Evolutionary conservation across 2,113 vertebrate genomes (phyloP), one percentile per base, ranked within the genome.

Genomic region (Alligator mississippiensis): DNA sequence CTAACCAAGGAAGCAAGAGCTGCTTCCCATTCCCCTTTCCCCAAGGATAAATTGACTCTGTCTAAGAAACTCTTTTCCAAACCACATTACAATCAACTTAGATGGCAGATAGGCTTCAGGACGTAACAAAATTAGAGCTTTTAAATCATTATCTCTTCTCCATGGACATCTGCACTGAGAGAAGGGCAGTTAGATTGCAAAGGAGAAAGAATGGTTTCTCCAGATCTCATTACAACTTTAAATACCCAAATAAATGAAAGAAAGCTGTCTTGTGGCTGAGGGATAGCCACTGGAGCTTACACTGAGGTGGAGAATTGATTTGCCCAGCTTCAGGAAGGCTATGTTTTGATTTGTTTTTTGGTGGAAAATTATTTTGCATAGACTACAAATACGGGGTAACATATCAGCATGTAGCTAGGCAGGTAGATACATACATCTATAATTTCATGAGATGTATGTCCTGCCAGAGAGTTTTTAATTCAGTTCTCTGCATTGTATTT

Each of bases 51-150:
- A 98, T 63, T 97, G 97, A 97, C 91, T 95, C 92, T 94, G 85
- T 87, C 85, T 97, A 93, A 94, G 90, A 92, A 87, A 96, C 90
- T 95, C 92, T 94, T 96, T 95, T 94, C 93, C 92, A 97, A 97
- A 98, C 97, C 95, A 96, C 96, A 97, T 98, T 98, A 97, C 90
- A 77, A 97, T 96, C 96, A 95, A 94, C 30, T 97, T 96, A 96
- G 91, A 97, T 96, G 93, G 94, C 93, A 95, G 93, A 92, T 82
- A 96, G 95, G 68, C 87, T 94, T 93, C 80, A 87, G 85, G 83
- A 94, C 64, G 92, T 96, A 97, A 98, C 95, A 96, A 93, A 98
- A 97, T 98, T 97, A 98, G 92, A 96, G 97, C 97, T 98, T 97
- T 98, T 97, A 98, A 98, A 96, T 90, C 95, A 97, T 98, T 97